phyloP scores from a whole-genome alignment of 2,113 vertebrate genomes.

The Salvator merianae region DNA sequence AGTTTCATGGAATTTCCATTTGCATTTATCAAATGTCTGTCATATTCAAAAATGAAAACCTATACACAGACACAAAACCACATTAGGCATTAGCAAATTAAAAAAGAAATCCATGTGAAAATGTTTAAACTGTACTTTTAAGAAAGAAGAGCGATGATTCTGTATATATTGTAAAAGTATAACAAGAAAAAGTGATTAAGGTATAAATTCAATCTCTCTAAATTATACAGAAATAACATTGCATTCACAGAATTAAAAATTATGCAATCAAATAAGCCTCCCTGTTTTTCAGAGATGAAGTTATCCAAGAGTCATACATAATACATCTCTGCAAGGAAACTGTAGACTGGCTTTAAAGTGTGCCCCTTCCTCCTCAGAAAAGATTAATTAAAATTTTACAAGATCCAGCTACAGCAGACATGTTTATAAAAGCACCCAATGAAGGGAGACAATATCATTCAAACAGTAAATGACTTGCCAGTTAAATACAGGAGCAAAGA shows the following conservation, averaged over 20 bases:
- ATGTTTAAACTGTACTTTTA: not conserved
- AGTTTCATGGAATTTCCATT: too few species aligned
- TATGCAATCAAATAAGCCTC: not conserved
- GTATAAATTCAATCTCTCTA: not conserved
- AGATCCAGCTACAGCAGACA: conserved; percentile 23
- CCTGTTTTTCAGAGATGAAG: not conserved
- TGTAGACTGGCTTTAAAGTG: conserved; percentile 17
- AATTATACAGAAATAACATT: not conserved
- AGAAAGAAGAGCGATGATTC: too few species aligned
- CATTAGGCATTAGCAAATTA: not conserved
- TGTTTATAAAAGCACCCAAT: conserved; percentile 30
- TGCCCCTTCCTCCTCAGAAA: conserved; percentile 4
- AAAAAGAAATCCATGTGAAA: not conserved
- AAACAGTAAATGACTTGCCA: conserved; percentile 37
- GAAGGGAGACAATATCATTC: conserved; percentile 19
- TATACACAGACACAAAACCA: not conserved
- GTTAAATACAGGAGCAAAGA: not conserved
- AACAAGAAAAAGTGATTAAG: not conserved
- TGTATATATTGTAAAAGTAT: not conserved
- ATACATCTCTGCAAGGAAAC: conserved; percentile 39
- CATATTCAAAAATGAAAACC: too few species aligned
- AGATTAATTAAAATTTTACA: conserved; percentile 49
- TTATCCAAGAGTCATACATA: not conserved
- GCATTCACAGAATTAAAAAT: not conserved
- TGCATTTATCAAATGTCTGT: too few species aligned